These are phyloP conservation scores for Gnatocerus cornutus DNA, from an alignment of 2,888 invertebrate species.

Conservation along the genomic window DNA sequence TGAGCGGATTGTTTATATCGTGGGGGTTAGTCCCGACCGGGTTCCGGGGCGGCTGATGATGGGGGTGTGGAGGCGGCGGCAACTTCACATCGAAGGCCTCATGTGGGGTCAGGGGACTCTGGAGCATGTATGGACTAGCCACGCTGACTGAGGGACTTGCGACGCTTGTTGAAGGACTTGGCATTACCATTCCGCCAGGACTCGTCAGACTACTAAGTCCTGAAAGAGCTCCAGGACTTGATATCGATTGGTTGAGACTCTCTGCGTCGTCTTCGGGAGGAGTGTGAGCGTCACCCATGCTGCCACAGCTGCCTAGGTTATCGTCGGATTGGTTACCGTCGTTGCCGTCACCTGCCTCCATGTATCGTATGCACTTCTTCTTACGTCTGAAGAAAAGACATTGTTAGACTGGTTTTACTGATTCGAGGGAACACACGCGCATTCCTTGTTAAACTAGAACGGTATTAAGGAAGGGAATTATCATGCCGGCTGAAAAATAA, in stretches of 20 bases:
- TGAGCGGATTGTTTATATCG: conserved; percentile 93
- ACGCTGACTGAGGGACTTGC: conserved; percentile 78
- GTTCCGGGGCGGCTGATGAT: conserved; percentile 74
- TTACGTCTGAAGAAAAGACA: conserved; percentile 84
- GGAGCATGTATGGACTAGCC: conserved; percentile 76
- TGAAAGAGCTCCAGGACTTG: conserved; percentile 78
- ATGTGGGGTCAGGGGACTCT: conserved; percentile 71
- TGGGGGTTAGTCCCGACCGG: conserved; percentile 94
- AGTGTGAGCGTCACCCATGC: conserved; percentile 82
- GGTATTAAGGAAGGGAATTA: conserved; percentile 28
- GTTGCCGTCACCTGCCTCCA: conserved; percentile 85
- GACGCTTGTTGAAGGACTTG: conserved; percentile 84
- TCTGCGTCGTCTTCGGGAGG: conserved; percentile 81
- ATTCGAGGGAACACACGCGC: conserved; percentile 2
- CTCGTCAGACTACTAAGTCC: conserved; percentile 81
- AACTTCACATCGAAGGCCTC: conserved; percentile 68
- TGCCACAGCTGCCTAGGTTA: conserved; percentile 86
- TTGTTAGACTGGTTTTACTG: neutral
- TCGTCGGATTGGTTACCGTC: conserved; percentile 80
- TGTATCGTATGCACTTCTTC: conserved; percentile 97
- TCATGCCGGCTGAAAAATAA: conserved; percentile 49
- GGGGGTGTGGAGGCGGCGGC: conserved; percentile 69
- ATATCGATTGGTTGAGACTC: conserved; percentile 76
- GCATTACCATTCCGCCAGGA: conserved; percentile 80
- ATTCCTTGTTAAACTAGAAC: conserved; percentile 35